Evolutionary conservation across 2,797 vertebrate species (phyloP).

Genomic region (Poecile montanus): DNA sequence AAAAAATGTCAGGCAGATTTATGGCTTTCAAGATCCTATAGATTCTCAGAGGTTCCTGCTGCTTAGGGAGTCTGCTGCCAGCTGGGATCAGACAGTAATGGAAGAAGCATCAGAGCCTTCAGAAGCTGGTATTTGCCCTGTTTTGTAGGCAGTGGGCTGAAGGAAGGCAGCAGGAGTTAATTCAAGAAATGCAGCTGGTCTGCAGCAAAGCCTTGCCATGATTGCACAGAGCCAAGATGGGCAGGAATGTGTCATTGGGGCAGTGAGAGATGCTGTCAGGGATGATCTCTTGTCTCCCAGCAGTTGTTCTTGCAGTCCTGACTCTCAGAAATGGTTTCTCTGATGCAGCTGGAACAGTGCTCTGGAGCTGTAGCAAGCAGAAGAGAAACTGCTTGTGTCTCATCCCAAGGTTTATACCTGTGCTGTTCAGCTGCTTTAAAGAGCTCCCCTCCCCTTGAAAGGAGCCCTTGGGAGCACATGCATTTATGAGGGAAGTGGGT

Average conservation of each 20-base stretch:
- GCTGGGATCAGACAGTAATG: background rate
- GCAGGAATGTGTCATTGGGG: background rate
- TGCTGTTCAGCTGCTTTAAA: background rate
- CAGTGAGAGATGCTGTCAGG: background rate
- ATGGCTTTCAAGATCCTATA: background rate
- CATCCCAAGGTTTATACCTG: background rate
- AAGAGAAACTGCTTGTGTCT: background rate
- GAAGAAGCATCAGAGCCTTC: background rate
- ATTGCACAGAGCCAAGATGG: background rate
- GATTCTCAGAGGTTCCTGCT: background rate
- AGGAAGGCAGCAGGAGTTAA: background rate
- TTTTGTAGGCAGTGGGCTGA: background rate
- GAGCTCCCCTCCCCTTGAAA: background rate
- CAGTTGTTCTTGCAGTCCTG: fast-evolving
- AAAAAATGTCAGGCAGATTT: background rate
- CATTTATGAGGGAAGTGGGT: background rate
- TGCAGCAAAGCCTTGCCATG: background rate
- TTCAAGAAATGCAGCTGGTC: background rate
- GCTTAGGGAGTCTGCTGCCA: background rate
- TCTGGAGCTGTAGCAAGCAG: background rate
- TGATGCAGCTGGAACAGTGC: background rate
- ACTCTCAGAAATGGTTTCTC: background rate
- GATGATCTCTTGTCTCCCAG: background rate
- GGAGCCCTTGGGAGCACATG: background rate
- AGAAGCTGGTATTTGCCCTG: background rate